Conservation (phyloP, 2,113 vertebrate genomes). For the rat (Rattus norvegicus) region DNA sequence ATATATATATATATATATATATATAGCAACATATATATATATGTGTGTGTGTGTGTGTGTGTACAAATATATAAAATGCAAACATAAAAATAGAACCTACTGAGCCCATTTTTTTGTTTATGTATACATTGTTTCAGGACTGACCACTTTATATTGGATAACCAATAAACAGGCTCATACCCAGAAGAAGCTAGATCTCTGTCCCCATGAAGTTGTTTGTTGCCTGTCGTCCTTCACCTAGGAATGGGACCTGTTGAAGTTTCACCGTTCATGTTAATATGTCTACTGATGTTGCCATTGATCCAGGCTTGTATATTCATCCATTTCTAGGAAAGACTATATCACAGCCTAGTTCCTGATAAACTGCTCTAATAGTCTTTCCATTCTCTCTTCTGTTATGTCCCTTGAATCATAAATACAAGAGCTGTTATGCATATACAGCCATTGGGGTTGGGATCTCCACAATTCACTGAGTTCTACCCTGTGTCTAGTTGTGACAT, state of each 20-base stretch:
- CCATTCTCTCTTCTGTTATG: background rate
- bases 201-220: background rate
- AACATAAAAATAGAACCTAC: background rate
- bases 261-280: background rate
- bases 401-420: background rate
- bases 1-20: background rate
- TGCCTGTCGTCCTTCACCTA: background rate
- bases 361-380: background rate
- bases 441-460: background rate
- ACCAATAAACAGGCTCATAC: background rate
- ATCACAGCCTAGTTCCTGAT: background rate
- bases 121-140: background rate
- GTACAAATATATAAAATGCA: background rate
- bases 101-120: background rate
- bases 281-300: background rate
- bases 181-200: background rate
- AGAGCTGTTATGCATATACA: background rate
- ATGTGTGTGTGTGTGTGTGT: no score
- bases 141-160: background rate
- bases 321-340: background rate
- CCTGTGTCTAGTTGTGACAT: background rate
- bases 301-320: background rate
- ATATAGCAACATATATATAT: no score
- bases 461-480: background rate
- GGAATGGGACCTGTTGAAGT: background rate